These are phyloP conservation scores for Chelonia mydas DNA, from an alignment of 2,797 vertebrate genomes.

Conservation along the genomic window DNA sequence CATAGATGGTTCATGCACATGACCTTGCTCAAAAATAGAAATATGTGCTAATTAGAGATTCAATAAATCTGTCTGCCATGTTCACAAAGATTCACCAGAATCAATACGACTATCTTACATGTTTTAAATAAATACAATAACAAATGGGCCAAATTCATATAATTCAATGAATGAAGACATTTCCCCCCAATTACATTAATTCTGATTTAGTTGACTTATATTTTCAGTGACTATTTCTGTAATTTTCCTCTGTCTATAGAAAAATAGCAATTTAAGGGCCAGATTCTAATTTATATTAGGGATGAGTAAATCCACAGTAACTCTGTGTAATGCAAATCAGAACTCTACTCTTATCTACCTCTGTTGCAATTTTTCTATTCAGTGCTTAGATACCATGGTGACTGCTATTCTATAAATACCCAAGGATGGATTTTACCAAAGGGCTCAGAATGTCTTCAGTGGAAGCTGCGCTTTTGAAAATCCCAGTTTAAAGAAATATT, in stretches of 20 bases:
- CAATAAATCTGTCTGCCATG: background rate
- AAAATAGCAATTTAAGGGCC: conserved; percentile 3
- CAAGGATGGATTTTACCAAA: conserved; percentile 37
- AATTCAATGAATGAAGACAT: background rate
- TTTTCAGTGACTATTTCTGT: conserved; percentile 23
- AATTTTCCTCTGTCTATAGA: background rate
- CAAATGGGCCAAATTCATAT: background rate
- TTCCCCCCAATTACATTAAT: background rate
- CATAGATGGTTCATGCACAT: background rate
- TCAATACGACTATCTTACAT: background rate
- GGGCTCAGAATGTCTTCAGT: background rate
- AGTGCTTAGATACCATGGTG: conserved; percentile 30
- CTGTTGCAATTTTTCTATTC: conserved; percentile 36
- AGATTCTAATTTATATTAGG: background rate
- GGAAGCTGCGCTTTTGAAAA: conserved; percentile 27
- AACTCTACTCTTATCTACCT: conserved; percentile 7
- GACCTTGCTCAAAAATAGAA: conserved; percentile 19
- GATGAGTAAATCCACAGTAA: background rate
- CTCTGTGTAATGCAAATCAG: conserved; percentile 13
- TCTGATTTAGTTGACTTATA: background rate
- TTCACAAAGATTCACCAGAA: conserved; percentile 18
- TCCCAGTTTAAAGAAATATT: conserved; percentile 9
- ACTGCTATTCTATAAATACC: conserved; percentile 45
- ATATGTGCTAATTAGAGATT: background rate
- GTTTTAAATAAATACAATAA: background rate